Base-by-base conservation (phyloP, 2,888 invertebrate genomes). In the Poecilobothrus nobilitatus region DNA sequence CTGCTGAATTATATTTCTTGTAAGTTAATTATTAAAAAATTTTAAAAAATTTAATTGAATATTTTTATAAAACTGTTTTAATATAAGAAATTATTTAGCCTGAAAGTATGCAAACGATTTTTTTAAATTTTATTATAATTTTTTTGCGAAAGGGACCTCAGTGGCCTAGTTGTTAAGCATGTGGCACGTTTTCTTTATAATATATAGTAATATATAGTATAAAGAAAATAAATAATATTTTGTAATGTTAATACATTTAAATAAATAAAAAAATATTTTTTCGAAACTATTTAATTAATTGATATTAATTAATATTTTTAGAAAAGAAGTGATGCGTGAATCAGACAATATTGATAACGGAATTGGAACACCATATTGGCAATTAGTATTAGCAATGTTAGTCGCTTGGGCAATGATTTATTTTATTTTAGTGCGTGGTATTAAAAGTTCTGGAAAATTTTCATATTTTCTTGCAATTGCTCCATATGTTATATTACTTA, bases 401-500 rank as follows among this genome's bases (percentile, higher is more conserved):
- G 73, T 83, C 9, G 82, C 86, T 5, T 87, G 87, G 87, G 67
- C 79, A 1, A 76, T 81, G 61, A 83, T 88, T 18, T 85, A 84
- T 70, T 75, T 83, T 1, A 82, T 86, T 34, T 80, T 87, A 0
- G 80, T 83, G 0, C 83, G 84, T 0, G 88, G 88, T 1, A 86
- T 89, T 1, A 84, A 84, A 74, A 87, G 87, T 72, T 86, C 88
- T 0, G 89, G 89, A 66, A 89, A 88, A 78, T 87, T 85, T 0
- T 88, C 91, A 0, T 92, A 92, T 76, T 87, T 92, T 75, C 85
- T 91, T 12, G 91, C 91, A 0, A 79, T 91, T 7, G 90, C 90
- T 75, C 90, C 90, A 0, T 89, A 89, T 75, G 80, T 87, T 5
- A 85, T 91, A 63, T 84, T 91, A 79, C 79, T 86, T 67, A 84